Evolutionary conservation across 2,113 vertebrate species (phyloP), one percentile per base, ranked within the genome.

Genomic region (Nothoprocta pentlandii): DNA sequence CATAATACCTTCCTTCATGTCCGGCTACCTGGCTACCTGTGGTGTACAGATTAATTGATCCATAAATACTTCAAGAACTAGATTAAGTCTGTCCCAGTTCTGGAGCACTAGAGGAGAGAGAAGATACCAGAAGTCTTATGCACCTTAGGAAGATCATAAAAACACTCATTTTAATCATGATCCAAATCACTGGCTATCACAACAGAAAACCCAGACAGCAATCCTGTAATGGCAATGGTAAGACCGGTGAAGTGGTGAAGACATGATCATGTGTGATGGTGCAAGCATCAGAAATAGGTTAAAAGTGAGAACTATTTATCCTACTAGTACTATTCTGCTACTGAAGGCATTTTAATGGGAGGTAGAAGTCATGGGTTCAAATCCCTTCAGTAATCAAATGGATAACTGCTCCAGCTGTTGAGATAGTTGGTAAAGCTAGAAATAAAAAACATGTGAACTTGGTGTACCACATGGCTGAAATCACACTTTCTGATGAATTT

Each of bases 161-260:
- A 88, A 34, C 2, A 42, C 5, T 64, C 25, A 17, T 16, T 75
- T 64, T 30, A 62, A 5, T 26, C 23, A 32, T 49, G 7, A 47
- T 75, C 6, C 59, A 51, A 83, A 70, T 20, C 41, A 63, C 10
- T 19, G n/a, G 68, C 23, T 34, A 30, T 12, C 54, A 67, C n/a
- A 56, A 20, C 0, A 0, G 8, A 89, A n/a, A 79, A 85, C 17
- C 0, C 0, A 82, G 54, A 53, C 4, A 46, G 36, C 17, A 56
- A 70, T 51, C 28, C 80, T 42, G 49, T 17, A 4, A 0, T n/a
- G 46, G 36, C n/a, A 42, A 8, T 20, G 6, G 17, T 59, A 75
- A 34, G 23, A 49, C 54, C 46, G n/a, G 34, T 34, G n/a, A 62
- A 87, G 28, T 26, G 39, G 5, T 3, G 54, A 82, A 75, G 23